These are phyloP conservation scores for Montipora sp. DNA, from an alignment of 64 coral and sea anemone species.

Conservation along the genomic window DNA sequence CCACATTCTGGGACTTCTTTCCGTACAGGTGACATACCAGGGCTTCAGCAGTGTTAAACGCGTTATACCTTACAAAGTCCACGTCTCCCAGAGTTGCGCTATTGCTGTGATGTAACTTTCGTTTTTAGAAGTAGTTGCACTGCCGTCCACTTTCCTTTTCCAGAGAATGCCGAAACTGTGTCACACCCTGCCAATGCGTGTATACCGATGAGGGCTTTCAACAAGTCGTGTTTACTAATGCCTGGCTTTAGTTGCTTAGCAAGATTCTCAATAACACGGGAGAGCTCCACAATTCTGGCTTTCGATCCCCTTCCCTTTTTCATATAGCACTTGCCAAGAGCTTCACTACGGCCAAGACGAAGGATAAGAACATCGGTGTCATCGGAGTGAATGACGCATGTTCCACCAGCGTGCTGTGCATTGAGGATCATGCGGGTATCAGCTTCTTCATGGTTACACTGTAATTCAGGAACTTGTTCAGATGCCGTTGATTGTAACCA, in stretches of 20 bases:
- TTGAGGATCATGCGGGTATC: slow-evolving; percentile 34
- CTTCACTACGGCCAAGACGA: slow-evolving; percentile 23
- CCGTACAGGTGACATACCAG: slow-evolving; percentile 36
- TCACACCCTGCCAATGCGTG: slow-evolving; percentile 52
- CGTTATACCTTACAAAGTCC: slow-evolving; percentile 32
- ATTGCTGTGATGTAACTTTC: slow-evolving; percentile 45
- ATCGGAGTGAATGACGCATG: slow-evolving; percentile 3
- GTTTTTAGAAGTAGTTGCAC: slow-evolving; percentile 52
- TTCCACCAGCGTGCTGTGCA: background rate
- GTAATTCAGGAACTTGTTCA: slow-evolving; percentile 46
- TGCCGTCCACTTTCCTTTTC: slow-evolving; percentile 58
- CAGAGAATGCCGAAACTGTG: slow-evolving; percentile 60
- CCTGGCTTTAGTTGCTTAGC: background rate
- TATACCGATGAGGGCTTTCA: slow-evolving; percentile 38
- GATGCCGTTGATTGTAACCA: background rate
- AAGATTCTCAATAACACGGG: slow-evolving; percentile 17
- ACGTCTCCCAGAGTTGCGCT: slow-evolving; percentile 25
- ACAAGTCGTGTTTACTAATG: slow-evolving; percentile 37
- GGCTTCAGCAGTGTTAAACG: slow-evolving; percentile 17
- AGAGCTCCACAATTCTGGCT: slow-evolving; percentile 19
- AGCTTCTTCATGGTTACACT: slow-evolving; percentile 39
- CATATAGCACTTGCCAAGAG: slow-evolving; percentile 17
- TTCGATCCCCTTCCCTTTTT: slow-evolving; percentile 47
- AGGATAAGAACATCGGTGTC: slow-evolving; percentile 47
- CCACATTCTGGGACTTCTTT: slow-evolving; percentile 55